Percentiles rank a stretch among this genome's conserved stretches.
phyloP scores from a whole-genome alignment of 1,140 invertebrate genomes.

The Drosophila takahashii region DNA sequence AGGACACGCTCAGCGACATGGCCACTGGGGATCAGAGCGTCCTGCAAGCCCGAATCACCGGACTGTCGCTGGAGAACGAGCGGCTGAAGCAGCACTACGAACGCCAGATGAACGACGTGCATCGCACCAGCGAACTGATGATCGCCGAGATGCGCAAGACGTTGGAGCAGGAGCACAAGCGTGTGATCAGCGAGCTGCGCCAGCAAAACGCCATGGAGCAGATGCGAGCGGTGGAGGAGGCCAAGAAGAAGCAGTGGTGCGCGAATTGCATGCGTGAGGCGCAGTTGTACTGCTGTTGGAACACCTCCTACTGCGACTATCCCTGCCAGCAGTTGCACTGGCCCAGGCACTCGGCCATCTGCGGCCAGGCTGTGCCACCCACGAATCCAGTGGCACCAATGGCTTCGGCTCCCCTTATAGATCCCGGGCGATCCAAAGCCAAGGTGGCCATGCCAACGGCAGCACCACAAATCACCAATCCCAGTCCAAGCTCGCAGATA shows the following conservation, averaged over 20 bases:
- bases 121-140: constrained; percentile 84
- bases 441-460: constrained; percentile 3
- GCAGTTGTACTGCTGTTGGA: constrained; percentile 97
- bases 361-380: constrained; percentile 38
- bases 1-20: constrained; percentile 87
- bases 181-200: constrained; percentile 87
- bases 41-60: constrained; percentile 86
- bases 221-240: constrained; percentile 89
- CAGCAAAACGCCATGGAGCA: constrained; percentile 88
- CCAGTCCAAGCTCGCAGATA: constrained; percentile 15
- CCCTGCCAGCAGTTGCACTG: constrained; percentile 92
- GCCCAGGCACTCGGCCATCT: constrained; percentile 86
- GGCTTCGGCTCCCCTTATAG: background rate
- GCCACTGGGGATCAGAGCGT: constrained; percentile 80
- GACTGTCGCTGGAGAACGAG: constrained; percentile 88
- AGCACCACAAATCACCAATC: background rate
- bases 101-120: constrained; percentile 85
- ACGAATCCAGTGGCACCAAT: background rate
- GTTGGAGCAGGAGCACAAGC: constrained; percentile 88
- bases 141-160: constrained; percentile 87
- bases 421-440: constrained; percentile 8
- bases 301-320: constrained; percentile 96
- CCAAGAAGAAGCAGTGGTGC: constrained; percentile 95
- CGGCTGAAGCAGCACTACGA: constrained; percentile 87
- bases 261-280: constrained; percentile 93